phyloP scores from a whole-genome alignment of 2,113 vertebrate species.

The Myxocyprinus asiaticus region DNA sequence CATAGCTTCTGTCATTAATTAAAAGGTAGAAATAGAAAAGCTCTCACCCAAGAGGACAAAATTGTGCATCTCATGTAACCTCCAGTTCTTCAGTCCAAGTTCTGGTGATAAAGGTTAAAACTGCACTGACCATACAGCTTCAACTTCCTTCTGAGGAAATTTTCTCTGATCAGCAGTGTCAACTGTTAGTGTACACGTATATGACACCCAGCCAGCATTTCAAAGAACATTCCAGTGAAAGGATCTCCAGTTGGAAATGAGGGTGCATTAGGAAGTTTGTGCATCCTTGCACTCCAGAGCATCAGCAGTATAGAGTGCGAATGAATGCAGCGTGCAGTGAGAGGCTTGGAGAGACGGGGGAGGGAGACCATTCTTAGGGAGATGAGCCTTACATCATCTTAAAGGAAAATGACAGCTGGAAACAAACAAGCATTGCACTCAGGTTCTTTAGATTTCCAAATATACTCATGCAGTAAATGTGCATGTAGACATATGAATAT shows the following conservation, averaged over 20 bases:
- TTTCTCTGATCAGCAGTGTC: no score
- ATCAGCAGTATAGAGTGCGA: conserved; percentile 32
- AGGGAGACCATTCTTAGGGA: conserved; percentile 77
- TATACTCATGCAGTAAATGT: background rate
- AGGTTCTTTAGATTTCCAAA: background rate
- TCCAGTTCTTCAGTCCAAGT: background rate
- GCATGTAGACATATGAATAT: background rate
- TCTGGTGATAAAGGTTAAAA: conserved; percentile 8
- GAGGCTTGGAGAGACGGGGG: conserved; percentile 69
- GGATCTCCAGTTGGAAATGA: background rate
- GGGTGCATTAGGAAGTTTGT: conserved; percentile 23
- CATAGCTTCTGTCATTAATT: no score
- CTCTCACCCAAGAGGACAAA: conserved; percentile 10
- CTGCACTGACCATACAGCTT: background rate
- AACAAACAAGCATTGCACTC: conserved; percentile 28
- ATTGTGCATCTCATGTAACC: no score
- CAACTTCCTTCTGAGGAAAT: conserved; percentile 18
- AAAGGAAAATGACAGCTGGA: conserved; percentile 86
- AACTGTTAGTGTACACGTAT: background rate
- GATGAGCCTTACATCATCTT: conserved; percentile 94
- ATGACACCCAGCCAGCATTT: background rate
- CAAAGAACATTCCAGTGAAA: conserved; percentile 11
- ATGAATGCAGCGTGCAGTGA: conserved; percentile 58
- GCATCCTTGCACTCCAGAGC: conserved; percentile 39
- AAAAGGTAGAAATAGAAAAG: background rate